Base-by-base conservation (phyloP, 2,888 invertebrate genomes). In the Cerastoderma edule region DNA sequence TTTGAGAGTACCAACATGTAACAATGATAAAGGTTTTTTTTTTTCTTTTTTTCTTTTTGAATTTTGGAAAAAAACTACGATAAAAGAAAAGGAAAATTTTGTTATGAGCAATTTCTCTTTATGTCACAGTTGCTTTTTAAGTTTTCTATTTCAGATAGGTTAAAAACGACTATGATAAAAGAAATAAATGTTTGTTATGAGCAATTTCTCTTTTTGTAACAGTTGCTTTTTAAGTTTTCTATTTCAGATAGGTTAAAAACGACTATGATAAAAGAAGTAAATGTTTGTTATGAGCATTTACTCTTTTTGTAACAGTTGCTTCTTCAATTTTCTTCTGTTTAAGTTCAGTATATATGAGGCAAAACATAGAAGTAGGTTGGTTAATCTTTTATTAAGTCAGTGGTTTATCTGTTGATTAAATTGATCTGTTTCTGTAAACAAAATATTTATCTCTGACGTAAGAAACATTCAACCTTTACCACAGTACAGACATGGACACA, bases 361-460 rank as follows among this genome's bases (percentile, higher is more conserved):
- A n/a, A n/a, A n/a, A n/a, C n/a, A n/a, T n/a, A n/a, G n/a, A n/a
- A n/a, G n/a, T n/a, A n/a, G n/a, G n/a, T n/a, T n/a, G n/a, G n/a
- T n/a, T n/a, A n/a, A n/a, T n/a, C n/a, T n/a, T n/a, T n/a, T n/a
- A n/a, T n/a, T n/a, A n/a, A n/a, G n/a, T n/a, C n/a, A n/a, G n/a
- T n/a, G n/a, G n/a, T n/a, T n/a, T 19, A 46, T 46, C 2, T 46
- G 16, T 46, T 46, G 46, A 46, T n/a, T 16, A 19, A n/a, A 46
- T 46, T n/a, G 46, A 46, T 46, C n/a, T 46, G 46, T 19, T 46
- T 46, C n/a, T 46, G n/a, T 46, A 46, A 46, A 46, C 16, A 19
- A 46, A 46, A 46, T 46, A 46, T 46, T 46, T 46, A 46, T 46
- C 46, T 46, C 46, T 46, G 46, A 46, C 46, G 46, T 46, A 46